phyloP scores from a whole-genome alignment of 1,140 invertebrate genomes.

The Chionoecetes opilio region DNA sequence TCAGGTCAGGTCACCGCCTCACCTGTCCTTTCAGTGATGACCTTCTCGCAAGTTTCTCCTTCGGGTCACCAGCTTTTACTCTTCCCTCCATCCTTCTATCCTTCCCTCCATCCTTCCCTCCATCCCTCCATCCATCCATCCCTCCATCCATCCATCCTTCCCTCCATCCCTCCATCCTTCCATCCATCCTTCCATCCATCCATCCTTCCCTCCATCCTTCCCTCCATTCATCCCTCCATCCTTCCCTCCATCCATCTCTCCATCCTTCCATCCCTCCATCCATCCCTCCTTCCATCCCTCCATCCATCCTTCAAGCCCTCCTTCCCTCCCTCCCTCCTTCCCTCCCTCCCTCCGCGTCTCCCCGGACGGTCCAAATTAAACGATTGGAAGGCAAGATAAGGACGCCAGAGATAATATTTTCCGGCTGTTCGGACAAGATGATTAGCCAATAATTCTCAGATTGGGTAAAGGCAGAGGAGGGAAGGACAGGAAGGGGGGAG shows the following conservation, averaged over 20 bases:
- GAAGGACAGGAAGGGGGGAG: not conserved
- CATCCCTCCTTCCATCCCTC: too few relatives aligned
- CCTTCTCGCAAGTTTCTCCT: too few relatives aligned
- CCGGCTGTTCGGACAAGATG: not conserved
- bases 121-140: not conserved
- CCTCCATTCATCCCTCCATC: too few relatives aligned
- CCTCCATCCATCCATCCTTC: not conserved
- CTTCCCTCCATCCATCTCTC: too few relatives aligned
- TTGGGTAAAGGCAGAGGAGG: not conserved
- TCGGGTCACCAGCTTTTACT: too few relatives aligned
- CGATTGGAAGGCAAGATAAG: not conserved
- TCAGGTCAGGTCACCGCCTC: not conserved
- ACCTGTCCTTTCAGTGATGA: too few relatives aligned
- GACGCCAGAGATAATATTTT: constrained; percentile 20
- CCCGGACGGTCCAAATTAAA: not conserved
- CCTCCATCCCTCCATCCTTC: not conserved
- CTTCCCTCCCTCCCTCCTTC: not conserved
- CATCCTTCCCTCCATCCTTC: too few relatives aligned
- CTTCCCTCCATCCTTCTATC: too few relatives aligned
- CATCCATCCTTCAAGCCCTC: not conserved
- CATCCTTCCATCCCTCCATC: too few relatives aligned
- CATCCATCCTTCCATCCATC: too few relatives aligned
- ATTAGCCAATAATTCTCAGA: constrained; percentile 20
- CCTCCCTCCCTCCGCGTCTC: not conserved
- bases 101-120: too few relatives aligned